Evolutionary conservation across 1,140 invertebrate genomes (phyloP).

Genomic region (Acromyrmex heyeri): DNA sequence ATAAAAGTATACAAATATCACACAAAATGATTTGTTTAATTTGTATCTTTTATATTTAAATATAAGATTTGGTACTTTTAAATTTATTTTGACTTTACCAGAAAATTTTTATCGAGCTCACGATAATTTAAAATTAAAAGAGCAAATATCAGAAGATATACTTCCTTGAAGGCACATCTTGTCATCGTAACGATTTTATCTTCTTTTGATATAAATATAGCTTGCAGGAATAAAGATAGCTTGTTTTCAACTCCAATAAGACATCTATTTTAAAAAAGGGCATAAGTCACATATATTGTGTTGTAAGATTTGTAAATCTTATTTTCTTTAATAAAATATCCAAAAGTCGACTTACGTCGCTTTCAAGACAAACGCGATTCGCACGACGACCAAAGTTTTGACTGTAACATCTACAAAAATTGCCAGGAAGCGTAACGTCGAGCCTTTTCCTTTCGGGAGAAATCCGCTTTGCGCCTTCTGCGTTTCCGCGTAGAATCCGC

Average conservation of each 20-base stretch:
- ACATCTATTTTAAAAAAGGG: not conserved
- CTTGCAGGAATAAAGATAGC: constrained; percentile 1
- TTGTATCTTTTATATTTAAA: not conserved
- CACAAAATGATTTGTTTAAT: not conserved
- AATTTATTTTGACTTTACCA: constrained; percentile 3
- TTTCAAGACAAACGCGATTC: not conserved
- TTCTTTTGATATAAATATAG: not conserved
- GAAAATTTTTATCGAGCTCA: not conserved
- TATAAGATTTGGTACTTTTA: not conserved
- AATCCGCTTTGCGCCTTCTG: constrained; percentile 69
- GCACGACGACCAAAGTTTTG: not conserved
- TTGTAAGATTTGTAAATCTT: not conserved
- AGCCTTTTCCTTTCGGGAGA: constrained; percentile 33
- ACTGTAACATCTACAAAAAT: not conserved
- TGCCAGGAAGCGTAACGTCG: not conserved
- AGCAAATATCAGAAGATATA: not conserved
- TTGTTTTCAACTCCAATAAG: constrained; percentile 1
- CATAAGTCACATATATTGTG: not conserved
- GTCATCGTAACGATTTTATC: not conserved
- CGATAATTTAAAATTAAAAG: not conserved
- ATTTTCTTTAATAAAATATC: not conserved
- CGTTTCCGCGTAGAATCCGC: constrained; percentile 52
- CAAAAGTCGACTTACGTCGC: not conserved
- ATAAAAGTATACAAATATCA: not conserved
- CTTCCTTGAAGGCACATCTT: not conserved